These are phyloP conservation scores for Pseudomyrmex pallidus DNA, from an alignment of 1,140 invertebrate genomes.

Conservation along the genomic window DNA sequence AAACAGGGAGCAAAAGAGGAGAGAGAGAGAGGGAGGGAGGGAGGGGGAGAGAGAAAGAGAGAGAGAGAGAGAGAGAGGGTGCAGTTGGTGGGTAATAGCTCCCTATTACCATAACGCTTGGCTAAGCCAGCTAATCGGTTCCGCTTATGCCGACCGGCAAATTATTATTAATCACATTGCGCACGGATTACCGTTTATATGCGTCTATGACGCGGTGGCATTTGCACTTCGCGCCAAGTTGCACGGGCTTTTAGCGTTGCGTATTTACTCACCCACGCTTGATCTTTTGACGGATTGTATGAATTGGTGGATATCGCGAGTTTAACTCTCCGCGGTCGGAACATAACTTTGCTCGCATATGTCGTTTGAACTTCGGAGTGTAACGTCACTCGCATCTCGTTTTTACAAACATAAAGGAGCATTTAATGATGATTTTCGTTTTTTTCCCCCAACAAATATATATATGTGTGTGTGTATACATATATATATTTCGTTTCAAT, in stretches of 20 bases:
- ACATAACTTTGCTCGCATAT: neutral
- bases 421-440: neutral
- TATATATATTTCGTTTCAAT: neutral
- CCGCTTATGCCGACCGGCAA: conserved; percentile 80
- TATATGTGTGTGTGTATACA: too few species aligned
- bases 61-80: conserved; percentile 1
- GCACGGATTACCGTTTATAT: conserved; percentile 75
- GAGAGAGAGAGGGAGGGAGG: neutral
- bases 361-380: neutral
- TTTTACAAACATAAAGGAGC: neutral
- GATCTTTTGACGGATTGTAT: neutral
- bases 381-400: neutral
- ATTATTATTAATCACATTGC: conserved; percentile 83
- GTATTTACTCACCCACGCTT: conserved; percentile 7
- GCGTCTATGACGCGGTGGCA: conserved; percentile 67
- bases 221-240: conserved; percentile 64
- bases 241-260: conserved; percentile 33
- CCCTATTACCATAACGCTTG: conserved; percentile 81
- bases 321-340: neutral
- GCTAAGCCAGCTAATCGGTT: conserved; percentile 81
- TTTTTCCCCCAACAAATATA: neutral
- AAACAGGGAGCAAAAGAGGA: neutral
- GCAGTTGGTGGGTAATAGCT: conserved; percentile 76
- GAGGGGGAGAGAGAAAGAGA: neutral
- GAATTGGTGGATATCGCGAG: neutral